Conservation (phyloP, 2,888 invertebrate species). For the Octodonta nipae region DNA sequence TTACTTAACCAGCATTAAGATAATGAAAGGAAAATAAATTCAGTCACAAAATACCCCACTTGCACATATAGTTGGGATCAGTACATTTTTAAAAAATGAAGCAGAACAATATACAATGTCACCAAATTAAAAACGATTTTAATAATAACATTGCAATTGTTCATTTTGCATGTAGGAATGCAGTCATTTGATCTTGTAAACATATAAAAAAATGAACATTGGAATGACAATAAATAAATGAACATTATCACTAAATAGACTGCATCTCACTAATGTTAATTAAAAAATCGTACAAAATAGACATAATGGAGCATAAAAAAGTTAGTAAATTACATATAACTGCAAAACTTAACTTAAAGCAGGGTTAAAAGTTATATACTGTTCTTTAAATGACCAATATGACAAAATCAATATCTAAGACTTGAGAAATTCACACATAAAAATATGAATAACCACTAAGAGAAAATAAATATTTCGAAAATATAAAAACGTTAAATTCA, state of each 20-base stretch:
- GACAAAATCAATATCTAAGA: no score
- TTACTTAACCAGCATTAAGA: slow-evolving; percentile 25
- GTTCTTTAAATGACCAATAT: no score
- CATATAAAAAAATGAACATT: slow-evolving; percentile 17
- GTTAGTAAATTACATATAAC: slow-evolving; percentile 22
- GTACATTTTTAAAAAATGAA: slow-evolving; percentile 7
- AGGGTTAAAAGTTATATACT: slow-evolving; percentile 15
- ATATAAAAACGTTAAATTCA: not conserved
- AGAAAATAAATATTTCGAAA: not conserved
- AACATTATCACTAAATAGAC: slow-evolving; percentile 9
- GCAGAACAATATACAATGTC: slow-evolving; percentile 1
- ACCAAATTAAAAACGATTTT: no score
- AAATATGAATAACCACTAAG: not conserved
- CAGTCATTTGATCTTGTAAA: slow-evolving; percentile 23
- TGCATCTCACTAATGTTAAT: slow-evolving; percentile 9
- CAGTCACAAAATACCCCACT: slow-evolving; percentile 26
- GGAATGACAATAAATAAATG: slow-evolving; percentile 22
- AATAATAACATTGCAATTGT: not conserved
- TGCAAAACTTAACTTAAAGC: slow-evolving; percentile 18
- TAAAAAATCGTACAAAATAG: slow-evolving; percentile 13
- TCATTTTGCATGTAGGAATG: slow-evolving; percentile 17
- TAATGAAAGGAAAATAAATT: slow-evolving; percentile 19
- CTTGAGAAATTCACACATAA: no score
- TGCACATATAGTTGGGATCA: slow-evolving; percentile 6
- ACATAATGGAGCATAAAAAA: slow-evolving; percentile 13